Evolutionary conservation across 2,797 vertebrate species (phyloP).

Genomic region (Denticeps clupeoides): DNA sequence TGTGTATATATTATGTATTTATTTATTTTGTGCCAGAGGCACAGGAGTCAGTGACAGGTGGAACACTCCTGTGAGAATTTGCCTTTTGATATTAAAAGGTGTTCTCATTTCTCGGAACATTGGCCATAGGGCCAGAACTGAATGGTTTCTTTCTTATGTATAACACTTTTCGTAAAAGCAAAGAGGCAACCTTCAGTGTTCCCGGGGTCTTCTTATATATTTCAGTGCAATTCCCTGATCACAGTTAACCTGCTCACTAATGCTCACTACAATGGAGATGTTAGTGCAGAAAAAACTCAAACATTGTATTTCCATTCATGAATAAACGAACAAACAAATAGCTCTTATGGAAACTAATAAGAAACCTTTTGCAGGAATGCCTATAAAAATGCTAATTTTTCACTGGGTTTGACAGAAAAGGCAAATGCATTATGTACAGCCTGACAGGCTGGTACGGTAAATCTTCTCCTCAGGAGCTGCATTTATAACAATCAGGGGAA

Average conservation of each 20-base stretch:
- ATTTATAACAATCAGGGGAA: too few relatives aligned
- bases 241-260: constrained; percentile 24
- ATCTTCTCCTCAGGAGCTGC: constrained; percentile 39
- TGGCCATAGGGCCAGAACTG: not conserved
- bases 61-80: too few relatives aligned
- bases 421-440: constrained; percentile 34
- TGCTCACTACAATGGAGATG: too few relatives aligned
- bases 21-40: too few relatives aligned
- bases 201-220: constrained; percentile 9
- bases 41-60: too few relatives aligned
- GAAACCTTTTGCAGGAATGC: constrained; percentile 41
- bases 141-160: constrained; percentile 16
- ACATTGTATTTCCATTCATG: too few relatives aligned
- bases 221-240: constrained; percentile 19
- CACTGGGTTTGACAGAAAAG: constrained; percentile 39
- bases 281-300: too few relatives aligned
- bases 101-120: too few relatives aligned
- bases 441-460: constrained; percentile 20
- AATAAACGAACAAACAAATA: too few relatives aligned
- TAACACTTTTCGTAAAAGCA: not conserved
- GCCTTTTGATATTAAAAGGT: too few relatives aligned
- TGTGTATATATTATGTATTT: too few relatives aligned
- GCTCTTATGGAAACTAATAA: constrained; percentile 37
- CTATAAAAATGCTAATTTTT: constrained; percentile 60
- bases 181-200: constrained; percentile 8